Percentiles rank a stretch among this genome's conserved stretches.
Conservation (phyloP, 2,797 vertebrate species). For the Sebastes hubbsi region DNA sequence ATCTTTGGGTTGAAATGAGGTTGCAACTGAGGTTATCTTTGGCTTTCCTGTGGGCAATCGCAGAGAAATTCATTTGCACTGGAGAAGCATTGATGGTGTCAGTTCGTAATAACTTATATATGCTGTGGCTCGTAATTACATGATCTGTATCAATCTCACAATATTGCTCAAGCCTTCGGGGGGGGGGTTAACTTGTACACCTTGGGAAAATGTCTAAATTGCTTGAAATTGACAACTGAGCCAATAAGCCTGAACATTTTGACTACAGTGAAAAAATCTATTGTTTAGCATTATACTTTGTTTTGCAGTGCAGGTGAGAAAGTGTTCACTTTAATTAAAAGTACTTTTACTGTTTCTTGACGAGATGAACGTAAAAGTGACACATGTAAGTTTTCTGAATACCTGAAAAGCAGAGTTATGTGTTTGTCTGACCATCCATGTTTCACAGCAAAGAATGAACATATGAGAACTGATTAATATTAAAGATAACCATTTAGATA, state of each 20-base stretch:
- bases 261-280: background rate
- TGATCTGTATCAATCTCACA: constrained; percentile 50
- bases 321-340: background rate
- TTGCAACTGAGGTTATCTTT: constrained; percentile 75
- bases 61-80: constrained; percentile 44
- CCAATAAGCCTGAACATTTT: constrained; percentile 13
- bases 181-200: constrained; percentile 30
- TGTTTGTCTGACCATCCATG: background rate
- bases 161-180: constrained; percentile 23
- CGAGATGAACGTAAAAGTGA: background rate
- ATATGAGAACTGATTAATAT: background rate
- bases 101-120: constrained; percentile 40
- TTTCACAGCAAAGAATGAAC: background rate
- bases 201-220: constrained; percentile 17
- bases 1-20: constrained; percentile 76
- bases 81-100: constrained; percentile 37
- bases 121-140: constrained; percentile 43
- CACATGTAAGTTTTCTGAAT: background rate
- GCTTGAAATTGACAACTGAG: constrained; percentile 34
- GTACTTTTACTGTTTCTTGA: background rate
- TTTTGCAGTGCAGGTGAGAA: background rate
- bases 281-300: background rate
- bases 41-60: constrained; percentile 67
- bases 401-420: background rate
- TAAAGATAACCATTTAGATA: background rate